Percentiles rank a stretch among this genome's conserved stretches.
Evolutionary conservation across 2,888 invertebrate genomes (phyloP).

Genomic region (Nemoura dubitans): DNA sequence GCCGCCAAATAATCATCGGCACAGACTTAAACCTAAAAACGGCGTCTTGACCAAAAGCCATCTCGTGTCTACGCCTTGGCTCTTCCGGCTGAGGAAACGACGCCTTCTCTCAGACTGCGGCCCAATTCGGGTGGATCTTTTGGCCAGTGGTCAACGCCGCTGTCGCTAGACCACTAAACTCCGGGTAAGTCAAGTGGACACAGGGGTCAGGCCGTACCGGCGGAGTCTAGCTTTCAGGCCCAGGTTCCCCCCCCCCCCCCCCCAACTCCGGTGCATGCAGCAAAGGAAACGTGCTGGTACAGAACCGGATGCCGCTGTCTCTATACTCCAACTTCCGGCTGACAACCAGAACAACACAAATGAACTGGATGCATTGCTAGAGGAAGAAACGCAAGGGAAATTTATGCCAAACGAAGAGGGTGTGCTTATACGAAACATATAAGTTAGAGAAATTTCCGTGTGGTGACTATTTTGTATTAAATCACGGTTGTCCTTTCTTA

Average conservation of each 20-base stretch:
- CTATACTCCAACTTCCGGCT: constrained; percentile 27
- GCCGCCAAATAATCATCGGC: too few species aligned
- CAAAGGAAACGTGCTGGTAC: constrained; percentile 36
- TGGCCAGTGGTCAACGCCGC: not conserved
- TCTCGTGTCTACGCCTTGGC: not conserved
- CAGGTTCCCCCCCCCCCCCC: not conserved
- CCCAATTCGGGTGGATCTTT: not conserved
- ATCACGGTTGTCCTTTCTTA: constrained; percentile 1
- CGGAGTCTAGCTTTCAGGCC: not conserved
- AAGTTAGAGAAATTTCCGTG: not conserved
- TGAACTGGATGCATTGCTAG: constrained; percentile 32
- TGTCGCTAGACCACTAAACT: constrained; percentile 10
- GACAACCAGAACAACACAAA: constrained; percentile 41
- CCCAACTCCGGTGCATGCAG: not conserved
- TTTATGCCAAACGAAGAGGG: constrained; percentile 36
- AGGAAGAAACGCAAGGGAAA: constrained; percentile 29
- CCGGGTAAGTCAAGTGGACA: constrained; percentile 21
- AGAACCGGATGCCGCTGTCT: constrained; percentile 24
- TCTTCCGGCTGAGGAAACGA: not conserved
- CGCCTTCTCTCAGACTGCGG: not conserved
- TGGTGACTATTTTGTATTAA: not conserved
- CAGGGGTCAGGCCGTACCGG: not conserved
- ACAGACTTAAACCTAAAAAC: too few species aligned
- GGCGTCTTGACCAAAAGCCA: not conserved
- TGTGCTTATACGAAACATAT: not conserved